These are phyloP conservation scores for Sebastes matsubarae DNA, from an alignment of 2,797 vertebrate genomes.

Conservation along the genomic window DNA sequence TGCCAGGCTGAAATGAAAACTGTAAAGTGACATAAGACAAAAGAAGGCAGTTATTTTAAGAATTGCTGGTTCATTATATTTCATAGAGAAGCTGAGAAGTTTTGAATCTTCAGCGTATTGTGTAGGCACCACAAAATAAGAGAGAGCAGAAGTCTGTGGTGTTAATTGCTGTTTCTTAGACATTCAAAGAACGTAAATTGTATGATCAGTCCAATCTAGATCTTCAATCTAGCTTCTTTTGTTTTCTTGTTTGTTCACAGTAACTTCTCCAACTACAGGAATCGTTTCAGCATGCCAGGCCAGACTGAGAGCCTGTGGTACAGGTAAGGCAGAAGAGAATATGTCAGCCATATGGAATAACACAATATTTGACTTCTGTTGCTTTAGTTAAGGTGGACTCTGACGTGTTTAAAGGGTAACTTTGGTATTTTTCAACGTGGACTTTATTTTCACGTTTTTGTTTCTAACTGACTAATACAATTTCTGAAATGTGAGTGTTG, in stretches of 20 bases:
- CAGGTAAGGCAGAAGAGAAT: constrained; percentile 80
- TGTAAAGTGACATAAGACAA: constrained; percentile 23
- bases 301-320: constrained; percentile 90
- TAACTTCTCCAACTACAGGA: constrained; percentile 94
- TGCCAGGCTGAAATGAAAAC: constrained; percentile 8
- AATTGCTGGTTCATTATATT: constrained; percentile 21
- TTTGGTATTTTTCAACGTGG: too few species aligned
- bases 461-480: too few species aligned
- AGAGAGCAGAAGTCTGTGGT: constrained; percentile 28
- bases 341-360: background rate
- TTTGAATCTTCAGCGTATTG: background rate
- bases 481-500: too few species aligned
- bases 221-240: constrained; percentile 1
- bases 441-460: too few species aligned
- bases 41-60: constrained; percentile 17
- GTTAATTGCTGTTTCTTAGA: constrained; percentile 44
- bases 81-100: constrained; percentile 21
- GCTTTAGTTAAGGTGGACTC: background rate
- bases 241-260: constrained; percentile 68
- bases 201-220: constrained; percentile 1
- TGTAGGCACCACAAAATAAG: constrained; percentile 9
- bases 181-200: constrained; percentile 48
- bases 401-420: background rate
- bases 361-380: background rate
- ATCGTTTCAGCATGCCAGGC: constrained; percentile 91